Evolutionary conservation across 2,888 invertebrate genomes (phyloP), one percentile per base, ranked within the genome.

Genomic region (Cantharis rufa): DNA sequence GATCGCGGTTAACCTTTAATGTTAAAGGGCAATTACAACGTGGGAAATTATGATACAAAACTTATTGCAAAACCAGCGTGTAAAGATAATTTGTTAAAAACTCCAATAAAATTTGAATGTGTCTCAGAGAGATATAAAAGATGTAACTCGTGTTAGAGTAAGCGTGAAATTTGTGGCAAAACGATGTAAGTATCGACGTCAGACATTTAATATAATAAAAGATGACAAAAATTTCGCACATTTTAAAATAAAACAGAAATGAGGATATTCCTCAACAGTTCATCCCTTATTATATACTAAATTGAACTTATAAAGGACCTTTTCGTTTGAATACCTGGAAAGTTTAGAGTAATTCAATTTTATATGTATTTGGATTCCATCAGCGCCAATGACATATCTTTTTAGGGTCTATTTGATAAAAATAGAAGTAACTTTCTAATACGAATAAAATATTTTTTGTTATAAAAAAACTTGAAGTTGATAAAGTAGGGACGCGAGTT

Each of bases 331-430:
- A 72, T 70, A 75, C 75, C 66, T 18, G 70, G 68, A 75, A 71
- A 70, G 69, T 63, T 71, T 62, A 28, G 27, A 72, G 78, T 78
- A 78, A 78, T 78, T 78, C 76, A 78, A 78, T 78, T 76, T 70
- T 71, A 66, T 69, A 73, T 75, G 68, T 64, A 64, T 64, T 73
- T 70, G 69, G 70, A 66, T 27, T 32, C 66, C 68, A 75, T 75
- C 78, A 72, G 75, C 72, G 66, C 62, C 78, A 69, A 71, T 75
- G 75, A 75, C 75, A 75, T 71, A 75, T 75, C 75, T 70, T 74
- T 74, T 74, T 63, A 32, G 70, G 70, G 61, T 16, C 28, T 70
- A 61, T 66, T 74, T 70, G 27, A 74, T 75, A 28, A 64, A 64
- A 64, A 64, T 27, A 69, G 68, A 28, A 62, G 71, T 68, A 48